Percentiles rank a stretch among this genome's conserved stretches.
phyloP scores from a whole-genome alignment of 2,888 invertebrate genomes.

The Sminthurinus aureus region DNA sequence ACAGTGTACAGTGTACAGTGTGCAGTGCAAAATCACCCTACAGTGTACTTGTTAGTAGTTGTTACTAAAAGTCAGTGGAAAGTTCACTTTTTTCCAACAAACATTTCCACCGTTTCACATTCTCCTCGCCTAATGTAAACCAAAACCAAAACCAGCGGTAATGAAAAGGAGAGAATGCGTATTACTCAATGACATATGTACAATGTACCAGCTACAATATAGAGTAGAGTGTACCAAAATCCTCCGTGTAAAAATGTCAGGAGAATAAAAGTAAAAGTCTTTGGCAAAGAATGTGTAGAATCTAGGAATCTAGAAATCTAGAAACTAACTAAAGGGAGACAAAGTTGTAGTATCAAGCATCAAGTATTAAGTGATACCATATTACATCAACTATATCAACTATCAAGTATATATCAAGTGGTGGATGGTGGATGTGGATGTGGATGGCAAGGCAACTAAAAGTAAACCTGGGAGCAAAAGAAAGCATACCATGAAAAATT shows the following conservation, averaged over 20 bases:
- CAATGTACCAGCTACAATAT: too few relatives aligned
- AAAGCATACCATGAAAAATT: constrained; percentile 11
- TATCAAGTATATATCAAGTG: not conserved
- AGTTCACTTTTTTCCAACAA: too few relatives aligned
- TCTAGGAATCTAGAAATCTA: too few relatives aligned
- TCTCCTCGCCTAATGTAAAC: not conserved
- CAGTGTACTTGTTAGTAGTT: not conserved
- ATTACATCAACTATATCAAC: too few relatives aligned
- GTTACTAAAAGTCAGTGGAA: not conserved
- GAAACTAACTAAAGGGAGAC: not conserved
- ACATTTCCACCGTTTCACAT: too few relatives aligned
- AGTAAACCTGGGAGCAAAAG: not conserved
- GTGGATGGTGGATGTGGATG: not conserved
- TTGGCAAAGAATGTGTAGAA: not conserved
- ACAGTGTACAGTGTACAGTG: not conserved
- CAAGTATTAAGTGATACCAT: too few relatives aligned
- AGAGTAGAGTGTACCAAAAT: not conserved
- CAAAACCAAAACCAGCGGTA: not conserved
- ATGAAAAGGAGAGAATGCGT: not conserved
- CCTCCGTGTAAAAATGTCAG: constrained; percentile 3
- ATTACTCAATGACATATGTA: not conserved
- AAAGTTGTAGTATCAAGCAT: not conserved
- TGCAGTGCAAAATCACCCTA: not conserved
- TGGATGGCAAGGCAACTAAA: not conserved
- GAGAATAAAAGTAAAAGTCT: not conserved